Conservation (phyloP, 2,113 vertebrate genomes). For the Physeter macrocephalus region DNA sequence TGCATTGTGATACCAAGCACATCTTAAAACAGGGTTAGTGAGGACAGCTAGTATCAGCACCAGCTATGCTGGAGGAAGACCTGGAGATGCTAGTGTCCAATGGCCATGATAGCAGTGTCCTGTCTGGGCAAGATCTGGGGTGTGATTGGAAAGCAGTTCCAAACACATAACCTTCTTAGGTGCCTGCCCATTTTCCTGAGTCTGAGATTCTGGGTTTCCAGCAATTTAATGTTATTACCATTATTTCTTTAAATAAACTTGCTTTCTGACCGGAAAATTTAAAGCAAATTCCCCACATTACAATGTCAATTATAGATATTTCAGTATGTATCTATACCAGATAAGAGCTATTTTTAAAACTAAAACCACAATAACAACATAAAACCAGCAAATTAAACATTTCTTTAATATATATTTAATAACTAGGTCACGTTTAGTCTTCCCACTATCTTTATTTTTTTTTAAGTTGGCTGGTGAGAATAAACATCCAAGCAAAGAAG, state of each 20-base stretch:
- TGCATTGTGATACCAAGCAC: background rate
- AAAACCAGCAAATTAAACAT: background rate
- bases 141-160: background rate
- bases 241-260: background rate
- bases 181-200: background rate
- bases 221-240: background rate
- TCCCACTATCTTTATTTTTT: background rate
- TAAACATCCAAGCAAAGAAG: background rate
- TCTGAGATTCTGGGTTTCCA: background rate
- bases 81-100: background rate
- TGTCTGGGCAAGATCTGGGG: background rate
- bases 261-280: background rate
- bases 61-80: background rate
- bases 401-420: background rate
- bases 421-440: background rate
- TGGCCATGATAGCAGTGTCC: background rate
- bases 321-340: background rate
- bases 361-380: background rate
- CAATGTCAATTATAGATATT: background rate
- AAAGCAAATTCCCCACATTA: background rate
- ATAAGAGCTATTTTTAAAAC: background rate
- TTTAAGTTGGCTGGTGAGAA: background rate
- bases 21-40: background rate
- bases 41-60: fast-evolving
- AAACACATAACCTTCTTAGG: background rate